These are phyloP conservation scores for Oscheius sp. DNA, from an alignment of 2,888 invertebrate species.

Conservation along the genomic window DNA sequence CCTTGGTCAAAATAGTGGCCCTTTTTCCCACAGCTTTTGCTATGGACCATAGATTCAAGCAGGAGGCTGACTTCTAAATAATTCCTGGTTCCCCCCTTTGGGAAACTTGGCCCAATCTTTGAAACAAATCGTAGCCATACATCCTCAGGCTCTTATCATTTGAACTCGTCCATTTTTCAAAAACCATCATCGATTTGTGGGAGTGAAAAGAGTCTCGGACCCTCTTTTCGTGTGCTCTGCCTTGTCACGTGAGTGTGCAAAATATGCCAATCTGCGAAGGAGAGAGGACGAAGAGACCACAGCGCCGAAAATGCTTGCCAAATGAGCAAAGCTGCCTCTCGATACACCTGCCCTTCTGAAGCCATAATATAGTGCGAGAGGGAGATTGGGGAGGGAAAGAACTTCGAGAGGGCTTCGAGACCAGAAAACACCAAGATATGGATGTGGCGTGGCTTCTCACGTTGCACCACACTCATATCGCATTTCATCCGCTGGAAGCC, in stretches of 20 bases:
- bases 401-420: not conserved
- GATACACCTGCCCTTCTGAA: conserved; percentile 11
- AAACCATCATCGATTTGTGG: no score
- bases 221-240: not conserved
- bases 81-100: not conserved
- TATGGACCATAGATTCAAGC: not conserved
- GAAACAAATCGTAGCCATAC: not conserved
- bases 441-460: conserved; percentile 31
- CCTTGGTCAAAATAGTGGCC: not conserved
- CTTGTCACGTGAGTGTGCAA: conserved; percentile 32
- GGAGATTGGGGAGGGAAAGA: not conserved
- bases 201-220: no score
- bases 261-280: conserved; percentile 16
- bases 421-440: conserved; percentile 27
- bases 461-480: conserved; percentile 32
- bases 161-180: conserved; percentile 23
- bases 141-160: not conserved
- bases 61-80: conserved; percentile 1
- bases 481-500: conserved; percentile 34
- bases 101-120: not conserved
- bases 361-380: conserved; percentile 6
- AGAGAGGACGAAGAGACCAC: conserved; percentile 3
- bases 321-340: not conserved
- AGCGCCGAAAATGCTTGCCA: no score
- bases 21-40: not conserved